Evolutionary conservation across 2,797 vertebrate genomes (phyloP), one percentile per base, ranked within the genome.

Genomic region (Chloroceryle amazona): DNA sequence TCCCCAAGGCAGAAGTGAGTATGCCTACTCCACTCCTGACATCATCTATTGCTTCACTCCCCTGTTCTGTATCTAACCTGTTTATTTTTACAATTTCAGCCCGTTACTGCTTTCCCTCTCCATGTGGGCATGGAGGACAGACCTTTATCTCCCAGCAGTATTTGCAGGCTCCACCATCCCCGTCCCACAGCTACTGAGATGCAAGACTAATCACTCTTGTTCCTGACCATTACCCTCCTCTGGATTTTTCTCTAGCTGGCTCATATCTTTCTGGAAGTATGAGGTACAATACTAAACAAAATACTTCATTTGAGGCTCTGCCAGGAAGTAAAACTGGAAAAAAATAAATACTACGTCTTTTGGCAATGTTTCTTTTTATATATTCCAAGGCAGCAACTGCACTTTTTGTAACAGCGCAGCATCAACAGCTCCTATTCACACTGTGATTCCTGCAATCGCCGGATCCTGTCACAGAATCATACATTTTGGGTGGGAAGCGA

Each of bases 171-270:
- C 23, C 46, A 68, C 19, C 20, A 35, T 18, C 75, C 41, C 26
- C 33, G n/a, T 51, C 35, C 47, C 75, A 78, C 22, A 63, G 1
- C 11, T 5, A 28, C 23, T 0, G 0, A 67, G 13, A 42, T 2
- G 2, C 2, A 23, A 39, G 8, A 33, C 29, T 26, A 14, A 17
- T 4, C 4, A 0, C 4, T 7, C 33, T 10, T 5, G 2, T 1
- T 66, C 39, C 70, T 61, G 28, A 52, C 29, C 82, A 8, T 3
- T 8, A 31, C 41, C 28, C 35, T 71, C 21, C 86, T 57, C 62
- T 57, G 78, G 25, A 49, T 80, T 51, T 39, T 39, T 39, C 51
- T 79, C 72, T 70, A 16, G 6, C 8, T 7, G 18, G 44, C 62
- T 61, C 15, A 0, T 1, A 17, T 62, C 85, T 35, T 60, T 65